Evolutionary conservation across 2,113 vertebrate genomes (phyloP).

Genomic region (Tetrax tetrax): DNA sequence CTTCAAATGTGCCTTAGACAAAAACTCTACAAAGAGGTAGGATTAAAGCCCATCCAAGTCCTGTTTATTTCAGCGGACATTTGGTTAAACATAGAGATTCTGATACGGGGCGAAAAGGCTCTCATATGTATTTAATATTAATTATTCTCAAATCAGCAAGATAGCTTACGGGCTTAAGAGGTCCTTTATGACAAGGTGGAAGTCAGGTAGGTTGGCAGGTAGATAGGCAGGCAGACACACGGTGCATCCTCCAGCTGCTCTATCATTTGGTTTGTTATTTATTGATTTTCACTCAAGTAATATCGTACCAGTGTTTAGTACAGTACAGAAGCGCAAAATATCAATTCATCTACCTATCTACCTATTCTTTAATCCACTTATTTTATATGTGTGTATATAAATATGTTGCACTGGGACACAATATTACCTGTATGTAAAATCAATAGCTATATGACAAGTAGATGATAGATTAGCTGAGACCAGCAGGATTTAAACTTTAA

Average conservation of each 20-base stretch:
- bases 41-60: neutral
- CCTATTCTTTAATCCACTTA: neutral
- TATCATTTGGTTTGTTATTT: neutral
- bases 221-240: neutral
- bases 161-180: neutral
- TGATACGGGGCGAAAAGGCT: fast-evolving
- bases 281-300: neutral
- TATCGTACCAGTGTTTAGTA: neutral
- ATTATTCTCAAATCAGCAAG: neutral
- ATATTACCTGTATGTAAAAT: neutral
- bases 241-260: neutral
- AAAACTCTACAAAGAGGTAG: neutral
- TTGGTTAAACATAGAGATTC: neutral
- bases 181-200: neutral
- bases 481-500: slow-evolving; percentile 41
- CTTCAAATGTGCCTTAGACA: neutral
- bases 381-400: neutral
- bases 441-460: slow-evolving; percentile 8
- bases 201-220: neutral
- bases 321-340: neutral
- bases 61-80: neutral
- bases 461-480: slow-evolving; percentile 27
- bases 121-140: neutral
- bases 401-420: neutral
- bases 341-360: neutral